These are phyloP conservation scores for Asarcornis scutulata DNA, from an alignment of 2,113 vertebrate genomes.

Conservation along the genomic window DNA sequence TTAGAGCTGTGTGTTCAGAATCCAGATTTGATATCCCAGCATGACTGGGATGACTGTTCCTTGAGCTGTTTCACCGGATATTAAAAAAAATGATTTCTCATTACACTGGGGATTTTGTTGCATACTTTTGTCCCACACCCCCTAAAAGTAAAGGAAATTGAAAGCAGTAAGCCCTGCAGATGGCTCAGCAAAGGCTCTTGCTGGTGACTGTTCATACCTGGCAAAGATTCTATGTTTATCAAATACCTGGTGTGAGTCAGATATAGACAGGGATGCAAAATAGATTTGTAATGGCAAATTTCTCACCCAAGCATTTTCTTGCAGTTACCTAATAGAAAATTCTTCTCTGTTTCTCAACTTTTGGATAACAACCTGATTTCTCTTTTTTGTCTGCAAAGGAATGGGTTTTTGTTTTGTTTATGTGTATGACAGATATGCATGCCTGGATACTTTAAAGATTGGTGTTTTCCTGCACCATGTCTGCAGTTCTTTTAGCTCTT, in stretches of 20 bases:
- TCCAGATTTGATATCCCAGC: conserved; percentile 31
- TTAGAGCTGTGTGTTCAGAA: conserved; percentile 42
- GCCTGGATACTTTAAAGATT: neutral
- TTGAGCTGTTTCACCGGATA: neutral
- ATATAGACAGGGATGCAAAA: neutral
- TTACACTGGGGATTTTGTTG: neutral
- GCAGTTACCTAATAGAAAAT: neutral
- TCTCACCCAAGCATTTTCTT: neutral
- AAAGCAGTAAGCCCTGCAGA: conserved; percentile 14
- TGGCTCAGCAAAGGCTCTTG: neutral
- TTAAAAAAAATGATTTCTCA: conserved; percentile 1
- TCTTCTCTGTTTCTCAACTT: neutral
- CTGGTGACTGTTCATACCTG: conserved; percentile 17
- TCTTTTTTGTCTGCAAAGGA: neutral
- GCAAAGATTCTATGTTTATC: conserved; percentile 13
- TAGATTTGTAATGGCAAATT: neutral
- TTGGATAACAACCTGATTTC: neutral
- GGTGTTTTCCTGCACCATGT: neutral
- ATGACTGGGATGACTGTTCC: conserved; percentile 12
- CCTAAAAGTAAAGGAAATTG: conserved; percentile 40
- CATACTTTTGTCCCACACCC: neutral
- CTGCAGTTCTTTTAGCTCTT: neutral
- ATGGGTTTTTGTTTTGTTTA: neutral
- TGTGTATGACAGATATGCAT: neutral
- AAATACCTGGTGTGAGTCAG: neutral